phyloP scores from a whole-genome alignment of 2,888 invertebrate species.

The Papilio demoleus region DNA sequence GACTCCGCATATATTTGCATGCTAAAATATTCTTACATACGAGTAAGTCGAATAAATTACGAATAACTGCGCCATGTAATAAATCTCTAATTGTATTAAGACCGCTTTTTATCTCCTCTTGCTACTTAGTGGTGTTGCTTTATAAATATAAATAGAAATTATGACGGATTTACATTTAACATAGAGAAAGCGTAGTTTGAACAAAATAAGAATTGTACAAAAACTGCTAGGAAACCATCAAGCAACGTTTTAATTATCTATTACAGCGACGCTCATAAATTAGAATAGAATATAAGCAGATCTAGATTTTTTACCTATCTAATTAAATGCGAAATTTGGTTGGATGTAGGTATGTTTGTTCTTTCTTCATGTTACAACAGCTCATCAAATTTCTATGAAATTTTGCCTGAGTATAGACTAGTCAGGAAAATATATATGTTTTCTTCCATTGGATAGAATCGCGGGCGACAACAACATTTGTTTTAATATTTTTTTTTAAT shows the following conservation, averaged over 20 bases:
- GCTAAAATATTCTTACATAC: constrained; percentile 43
- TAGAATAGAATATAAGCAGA: background rate
- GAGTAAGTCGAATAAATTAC: constrained; percentile 42
- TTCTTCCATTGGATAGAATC: too few relatives aligned
- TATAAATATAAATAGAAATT: constrained; percentile 39
- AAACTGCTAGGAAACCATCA: background rate
- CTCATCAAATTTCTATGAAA: too few relatives aligned
- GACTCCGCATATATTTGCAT: constrained; percentile 52
- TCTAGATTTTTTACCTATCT: background rate
- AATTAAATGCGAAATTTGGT: too few relatives aligned
- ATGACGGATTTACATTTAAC: constrained; percentile 35
- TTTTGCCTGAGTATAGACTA: too few relatives aligned
- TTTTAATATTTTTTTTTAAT: too few relatives aligned
- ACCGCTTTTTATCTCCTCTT: constrained; percentile 30
- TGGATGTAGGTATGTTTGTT: too few relatives aligned
- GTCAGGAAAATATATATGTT: too few relatives aligned
- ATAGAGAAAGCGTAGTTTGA: constrained; percentile 38
- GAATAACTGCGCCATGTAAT: constrained; percentile 36
- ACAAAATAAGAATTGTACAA: constrained; percentile 21
- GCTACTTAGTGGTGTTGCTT: constrained; percentile 24
- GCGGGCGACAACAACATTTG: too few relatives aligned
- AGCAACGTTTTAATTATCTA: constrained; percentile 1
- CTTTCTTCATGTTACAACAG: too few relatives aligned
- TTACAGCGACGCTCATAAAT: background rate
- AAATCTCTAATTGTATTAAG: constrained; percentile 41